A percentile compares a stretch with the other conserved stretches of the same genome.
These are phyloP conservation scores for Zophobas atratus DNA, from an alignment of 1,140 invertebrate genomes.

Conservation along the genomic window DNA sequence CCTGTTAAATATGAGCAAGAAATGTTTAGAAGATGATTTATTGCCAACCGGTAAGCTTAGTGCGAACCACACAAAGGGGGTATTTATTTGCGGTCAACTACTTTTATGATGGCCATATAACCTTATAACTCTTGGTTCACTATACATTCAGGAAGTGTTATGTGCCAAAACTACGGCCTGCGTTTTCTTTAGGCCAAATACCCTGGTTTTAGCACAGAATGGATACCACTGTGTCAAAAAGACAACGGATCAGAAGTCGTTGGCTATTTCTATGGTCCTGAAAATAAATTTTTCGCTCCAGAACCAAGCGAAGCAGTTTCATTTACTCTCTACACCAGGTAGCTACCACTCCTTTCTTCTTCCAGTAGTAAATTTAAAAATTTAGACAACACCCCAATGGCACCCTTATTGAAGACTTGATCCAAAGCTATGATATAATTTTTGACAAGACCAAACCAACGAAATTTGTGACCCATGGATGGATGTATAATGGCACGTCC, in stretches of 20 bases:
- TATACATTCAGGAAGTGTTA: neutral
- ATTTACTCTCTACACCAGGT: constrained; percentile 68
- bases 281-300: neutral
- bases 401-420: constrained; percentile 18
- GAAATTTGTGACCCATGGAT: constrained; percentile 84
- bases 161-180: constrained; percentile 37
- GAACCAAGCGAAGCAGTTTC: constrained; percentile 61
- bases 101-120: too few species aligned
- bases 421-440: constrained; percentile 52
- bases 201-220: constrained; percentile 68
- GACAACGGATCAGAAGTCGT: constrained; percentile 69
- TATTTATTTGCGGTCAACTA: too few species aligned
- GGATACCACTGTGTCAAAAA: constrained; percentile 71
- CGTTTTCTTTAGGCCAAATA: constrained; percentile 48
- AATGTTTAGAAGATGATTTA: too few species aligned
- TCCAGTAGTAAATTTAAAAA: neutral
- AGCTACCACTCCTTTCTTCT: neutral
- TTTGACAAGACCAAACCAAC: constrained; percentile 74
- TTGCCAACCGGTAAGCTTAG: too few species aligned
- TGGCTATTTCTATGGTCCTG: constrained; percentile 47
- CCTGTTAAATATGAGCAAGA: too few species aligned
- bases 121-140: too few species aligned
- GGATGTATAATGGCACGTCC: constrained; percentile 72
- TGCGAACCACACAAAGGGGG: too few species aligned
- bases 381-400: constrained; percentile 52